These are phyloP conservation scores for Tor tambroides DNA, from an alignment of 2,113 vertebrate genomes.

Conservation along the genomic window DNA sequence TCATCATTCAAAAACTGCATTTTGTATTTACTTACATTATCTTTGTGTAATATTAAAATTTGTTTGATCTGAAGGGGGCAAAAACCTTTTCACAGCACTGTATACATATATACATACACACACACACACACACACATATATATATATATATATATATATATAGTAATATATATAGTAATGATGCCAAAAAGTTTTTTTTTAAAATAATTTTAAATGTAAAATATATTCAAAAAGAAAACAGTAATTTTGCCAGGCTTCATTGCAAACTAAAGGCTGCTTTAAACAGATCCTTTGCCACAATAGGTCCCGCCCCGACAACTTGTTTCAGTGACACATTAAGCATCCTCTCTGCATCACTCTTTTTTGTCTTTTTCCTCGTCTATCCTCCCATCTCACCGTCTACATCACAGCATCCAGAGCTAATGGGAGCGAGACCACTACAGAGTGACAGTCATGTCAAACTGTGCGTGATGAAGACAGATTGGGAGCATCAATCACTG, in stretches of 20 bases:
- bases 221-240: too few species aligned
- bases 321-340: background rate
- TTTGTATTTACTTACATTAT: too few species aligned
- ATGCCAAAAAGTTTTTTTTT: too few species aligned
- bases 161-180: too few species aligned
- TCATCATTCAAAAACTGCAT: too few species aligned
- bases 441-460: constrained; percentile 48
- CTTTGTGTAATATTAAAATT: too few species aligned
- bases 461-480: constrained; percentile 56
- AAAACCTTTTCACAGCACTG: too few species aligned
- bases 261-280: background rate
- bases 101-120: too few species aligned
- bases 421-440: constrained; percentile 42
- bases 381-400: constrained; percentile 10
- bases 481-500: constrained; percentile 60
- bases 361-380: constrained; percentile 12
- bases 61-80: too few species aligned
- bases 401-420: constrained; percentile 40
- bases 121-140: too few species aligned
- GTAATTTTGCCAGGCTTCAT: background rate
- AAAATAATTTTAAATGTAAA: too few species aligned
- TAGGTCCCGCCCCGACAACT: background rate
- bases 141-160: too few species aligned
- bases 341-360: constrained; percentile 2
- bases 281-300: background rate